Evolutionary conservation across 1,140 invertebrate genomes (phyloP), one percentile per base, ranked within the genome.

Genomic region (Archivesica marissinica): DNA sequence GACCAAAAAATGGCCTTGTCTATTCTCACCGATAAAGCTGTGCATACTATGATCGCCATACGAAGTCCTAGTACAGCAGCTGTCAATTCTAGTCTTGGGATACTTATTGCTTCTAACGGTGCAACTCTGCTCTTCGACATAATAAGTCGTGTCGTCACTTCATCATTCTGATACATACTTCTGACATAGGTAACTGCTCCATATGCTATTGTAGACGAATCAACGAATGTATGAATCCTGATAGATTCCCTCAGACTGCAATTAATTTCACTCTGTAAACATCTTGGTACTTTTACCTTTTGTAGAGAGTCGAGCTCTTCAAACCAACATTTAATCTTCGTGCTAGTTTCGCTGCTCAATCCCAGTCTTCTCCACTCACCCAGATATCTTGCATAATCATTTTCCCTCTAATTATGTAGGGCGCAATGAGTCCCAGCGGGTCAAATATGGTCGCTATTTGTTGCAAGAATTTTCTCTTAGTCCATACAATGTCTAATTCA

Each of bases 391-490:
- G 72, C 72, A 76, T 76, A 4, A 52, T 11, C 23, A 76, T 28
- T 44, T 64, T 78, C 41, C 30, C 54, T 64, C 56, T 59, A 15
- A 78, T 35, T 39, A 28, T 35, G 33, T 54, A 78, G 20, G 54
- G 76, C 15, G 28, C 25, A 17, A 78, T 23, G 28, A 61, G 47
- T 20, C 76, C 39, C 2, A 78, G 20, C 11, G 56, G 56, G 30
- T 78, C 76, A 54, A 78, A 78, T 23, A 64, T 28, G 11, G 35
- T 13, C 2, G 76, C 4, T 35, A 78, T 78, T 30, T 15, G 61
- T 59, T 78, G 61, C 54, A 78, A 35, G 64, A 61, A 61, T n/a
- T 64, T 64, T 23, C 76, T 33, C 30, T 78, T 78, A 7, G 52
- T 78, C n/a, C n/a, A n/a, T n/a, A n/a, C n/a, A n/a, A n/a, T n/a